Percentiles rank a stretch among this genome's conserved stretches.
These are phyloP conservation scores for Apodemia mormo DNA, from an alignment of 2,888 invertebrate genomes.

Conservation along the genomic window DNA sequence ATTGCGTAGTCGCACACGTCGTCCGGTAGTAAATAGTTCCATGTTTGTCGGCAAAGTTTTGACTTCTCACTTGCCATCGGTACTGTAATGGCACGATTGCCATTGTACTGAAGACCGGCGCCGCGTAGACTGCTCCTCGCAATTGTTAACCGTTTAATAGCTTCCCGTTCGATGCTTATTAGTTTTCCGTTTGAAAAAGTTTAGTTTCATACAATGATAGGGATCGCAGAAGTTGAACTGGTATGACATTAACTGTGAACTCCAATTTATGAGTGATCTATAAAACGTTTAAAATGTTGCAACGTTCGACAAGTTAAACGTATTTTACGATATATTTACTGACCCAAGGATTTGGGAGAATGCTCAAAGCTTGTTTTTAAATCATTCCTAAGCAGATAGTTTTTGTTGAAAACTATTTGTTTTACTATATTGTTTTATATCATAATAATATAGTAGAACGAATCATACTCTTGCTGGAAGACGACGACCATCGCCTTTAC, in stretches of 20 bases:
- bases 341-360: background rate
- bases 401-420: too few relatives aligned
- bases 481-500: too few relatives aligned
- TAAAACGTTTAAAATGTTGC: constrained; percentile 3
- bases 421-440: too few relatives aligned
- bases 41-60: constrained; percentile 68
- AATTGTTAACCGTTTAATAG: constrained; percentile 74
- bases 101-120: constrained; percentile 51
- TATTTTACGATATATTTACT: background rate
- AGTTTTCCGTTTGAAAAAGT: constrained; percentile 31
- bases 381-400: too few relatives aligned
- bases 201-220: constrained; percentile 18
- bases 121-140: constrained; percentile 49
- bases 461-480: too few relatives aligned
- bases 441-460: too few relatives aligned
- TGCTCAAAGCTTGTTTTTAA: too few relatives aligned
- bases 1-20: constrained; percentile 76
- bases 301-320: background rate
- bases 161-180: constrained; percentile 44
- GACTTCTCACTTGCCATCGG: constrained; percentile 69
- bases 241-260: constrained; percentile 23
- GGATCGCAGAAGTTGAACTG: constrained; percentile 9
- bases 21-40: constrained; percentile 71
- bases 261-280: constrained; percentile 15
- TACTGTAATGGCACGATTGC: constrained; percentile 58